Conservation (phyloP, 2,888 invertebrate species). For the Hipparchia sbordonii region DNA sequence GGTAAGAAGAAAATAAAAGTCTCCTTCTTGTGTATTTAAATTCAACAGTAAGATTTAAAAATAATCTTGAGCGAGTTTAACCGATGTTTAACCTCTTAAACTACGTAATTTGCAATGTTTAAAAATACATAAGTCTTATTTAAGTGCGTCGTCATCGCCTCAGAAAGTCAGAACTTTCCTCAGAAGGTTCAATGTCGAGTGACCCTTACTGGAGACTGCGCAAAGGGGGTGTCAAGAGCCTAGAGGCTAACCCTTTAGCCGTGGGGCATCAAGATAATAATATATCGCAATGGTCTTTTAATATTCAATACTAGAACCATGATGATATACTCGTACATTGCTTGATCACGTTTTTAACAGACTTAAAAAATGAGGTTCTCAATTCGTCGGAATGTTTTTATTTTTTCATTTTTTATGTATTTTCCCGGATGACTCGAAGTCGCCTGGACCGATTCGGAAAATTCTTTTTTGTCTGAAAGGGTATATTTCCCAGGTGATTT, state of each 20-base stretch:
- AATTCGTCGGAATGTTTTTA: too few relatives aligned
- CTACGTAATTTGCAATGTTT: slow-evolving; percentile 32
- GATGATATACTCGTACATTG: neutral
- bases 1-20: slow-evolving; percentile 20
- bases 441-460: too few relatives aligned
- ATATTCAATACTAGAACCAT: slow-evolving; percentile 30
- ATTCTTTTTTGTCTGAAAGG: too few relatives aligned
- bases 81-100: slow-evolving; percentile 24
- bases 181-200: slow-evolving; percentile 56
- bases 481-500: too few relatives aligned
- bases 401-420: too few relatives aligned
- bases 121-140: slow-evolving; percentile 43
- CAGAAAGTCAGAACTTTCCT: slow-evolving; percentile 43
- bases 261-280: slow-evolving; percentile 42
- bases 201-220: slow-evolving; percentile 55
- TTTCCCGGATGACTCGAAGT: too few relatives aligned
- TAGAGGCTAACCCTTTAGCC: slow-evolving; percentile 49
- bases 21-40: slow-evolving; percentile 19
- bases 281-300: slow-evolving; percentile 39
- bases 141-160: slow-evolving; percentile 49
- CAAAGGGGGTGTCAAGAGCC: slow-evolving; percentile 45
- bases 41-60: slow-evolving; percentile 19
- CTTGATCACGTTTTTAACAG: neutral
- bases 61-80: slow-evolving; percentile 19
- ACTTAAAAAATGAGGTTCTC: too few relatives aligned